Conservation (phyloP, 2,113 vertebrate genomes). For the Heliornis fulica region DNA sequence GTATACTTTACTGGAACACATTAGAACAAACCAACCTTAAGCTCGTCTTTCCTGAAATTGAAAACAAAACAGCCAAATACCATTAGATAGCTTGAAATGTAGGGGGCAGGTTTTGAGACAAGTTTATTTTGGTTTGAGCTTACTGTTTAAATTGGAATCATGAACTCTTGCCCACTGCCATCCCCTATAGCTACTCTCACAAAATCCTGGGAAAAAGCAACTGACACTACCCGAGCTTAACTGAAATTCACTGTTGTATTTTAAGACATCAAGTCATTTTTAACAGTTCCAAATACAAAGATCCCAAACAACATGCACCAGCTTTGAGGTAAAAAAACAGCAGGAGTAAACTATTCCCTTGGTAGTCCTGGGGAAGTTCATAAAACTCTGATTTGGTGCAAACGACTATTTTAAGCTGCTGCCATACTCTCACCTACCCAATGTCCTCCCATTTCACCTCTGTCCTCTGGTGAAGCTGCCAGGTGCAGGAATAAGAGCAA, state of each 20-base stretch:
- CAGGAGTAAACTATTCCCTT: neutral
- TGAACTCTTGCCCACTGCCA: neutral
- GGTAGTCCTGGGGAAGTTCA: neutral
- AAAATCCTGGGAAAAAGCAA: neutral
- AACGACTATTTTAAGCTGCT: neutral
- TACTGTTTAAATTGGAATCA: neutral
- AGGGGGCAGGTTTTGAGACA: neutral
- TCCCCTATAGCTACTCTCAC: neutral
- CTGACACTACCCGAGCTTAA: neutral
- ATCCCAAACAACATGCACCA: neutral
- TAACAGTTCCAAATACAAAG: neutral
- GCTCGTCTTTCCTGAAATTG: neutral
- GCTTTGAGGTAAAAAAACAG: neutral
- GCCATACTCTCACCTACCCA: neutral
- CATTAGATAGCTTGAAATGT: neutral
- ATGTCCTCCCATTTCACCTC: neutral
- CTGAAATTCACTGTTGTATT: neutral
- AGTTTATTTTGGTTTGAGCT: constrained; percentile 1
- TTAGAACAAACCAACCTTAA: neutral
- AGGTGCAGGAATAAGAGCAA: neutral
- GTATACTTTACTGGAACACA: neutral
- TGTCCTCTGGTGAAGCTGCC: neutral
- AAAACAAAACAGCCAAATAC: neutral
- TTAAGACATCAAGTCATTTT: neutral
- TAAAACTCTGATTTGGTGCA: neutral